Evolutionary conservation across 1,140 invertebrate genomes (phyloP).

Genomic region (Trichomalopsis sarcophagae): DNA sequence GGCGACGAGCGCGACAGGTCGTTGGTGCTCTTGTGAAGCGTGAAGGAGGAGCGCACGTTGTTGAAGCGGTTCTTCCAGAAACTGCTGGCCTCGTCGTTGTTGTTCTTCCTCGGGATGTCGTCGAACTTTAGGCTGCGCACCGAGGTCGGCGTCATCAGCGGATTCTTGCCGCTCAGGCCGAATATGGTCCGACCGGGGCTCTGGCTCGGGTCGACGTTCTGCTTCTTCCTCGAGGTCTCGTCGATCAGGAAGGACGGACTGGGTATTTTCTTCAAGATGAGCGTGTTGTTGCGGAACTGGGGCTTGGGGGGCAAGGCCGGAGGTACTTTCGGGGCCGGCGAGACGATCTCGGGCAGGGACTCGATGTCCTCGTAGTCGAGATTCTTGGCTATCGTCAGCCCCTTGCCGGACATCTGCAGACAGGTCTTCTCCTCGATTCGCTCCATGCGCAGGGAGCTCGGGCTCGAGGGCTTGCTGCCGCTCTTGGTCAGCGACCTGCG

Average conservation of each 20-base stretch:
- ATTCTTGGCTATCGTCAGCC: conserved; percentile 76
- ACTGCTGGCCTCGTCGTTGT: conserved; percentile 55
- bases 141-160: conserved; percentile 46
- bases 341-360: conserved; percentile 71
- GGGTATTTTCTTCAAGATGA: conserved; percentile 75
- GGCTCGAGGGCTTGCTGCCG: conserved; percentile 23
- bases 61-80: conserved; percentile 64
- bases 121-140: conserved; percentile 64
- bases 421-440: conserved; percentile 70
- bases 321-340: conserved; percentile 76
- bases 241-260: conserved; percentile 80
- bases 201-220: conserved; percentile 53
- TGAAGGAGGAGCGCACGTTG: conserved; percentile 61
- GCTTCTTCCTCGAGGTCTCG: conserved; percentile 78
- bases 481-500: conserved; percentile 41
- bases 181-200: background rate
- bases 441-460: conserved; percentile 62
- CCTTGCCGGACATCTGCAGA: conserved; percentile 67
- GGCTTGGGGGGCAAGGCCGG: conserved; percentile 83
- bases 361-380: conserved; percentile 77
- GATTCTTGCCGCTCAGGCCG: conserved; percentile 30
- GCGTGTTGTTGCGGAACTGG: conserved; percentile 78
- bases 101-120: conserved; percentile 54
- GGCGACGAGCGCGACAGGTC: background rate
- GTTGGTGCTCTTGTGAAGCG: conserved; percentile 55